Conservation (phyloP, 2,797 vertebrate genomes). For the Chelidonichthys spinosus region DNA sequence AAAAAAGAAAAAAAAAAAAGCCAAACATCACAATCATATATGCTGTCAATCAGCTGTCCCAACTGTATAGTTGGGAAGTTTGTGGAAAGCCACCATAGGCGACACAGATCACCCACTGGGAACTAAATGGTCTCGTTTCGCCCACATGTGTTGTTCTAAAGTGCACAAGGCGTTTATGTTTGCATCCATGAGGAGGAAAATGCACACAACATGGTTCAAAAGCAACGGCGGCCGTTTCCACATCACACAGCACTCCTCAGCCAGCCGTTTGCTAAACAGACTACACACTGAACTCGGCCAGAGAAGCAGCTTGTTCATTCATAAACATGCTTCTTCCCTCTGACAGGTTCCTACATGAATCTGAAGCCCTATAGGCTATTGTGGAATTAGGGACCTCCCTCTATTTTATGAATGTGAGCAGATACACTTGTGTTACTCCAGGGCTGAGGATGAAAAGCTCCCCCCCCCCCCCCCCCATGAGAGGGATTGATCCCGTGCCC, state of each 20-base stretch:
- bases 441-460: slow-evolving; percentile 51
- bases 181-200: slow-evolving; percentile 15
- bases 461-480: slow-evolving; percentile 42
- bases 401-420: slow-evolving; percentile 84
- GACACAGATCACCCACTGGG: slow-evolving; percentile 6
- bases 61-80: background rate
- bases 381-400: slow-evolving; percentile 85
- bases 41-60: slow-evolving; percentile 39
- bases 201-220: slow-evolving; percentile 13
- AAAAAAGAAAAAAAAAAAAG: slow-evolving; percentile 21
- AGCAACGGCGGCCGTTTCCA: slow-evolving; percentile 34
- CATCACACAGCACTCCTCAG: slow-evolving; percentile 36
- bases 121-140: background rate
- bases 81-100: slow-evolving; percentile 8
- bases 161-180: slow-evolving; percentile 7
- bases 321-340: slow-evolving; percentile 84
- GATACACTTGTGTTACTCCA: slow-evolving; percentile 75
- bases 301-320: slow-evolving; percentile 81
- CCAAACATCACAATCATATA: slow-evolving; percentile 46
- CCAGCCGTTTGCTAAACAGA: slow-evolving; percentile 44
- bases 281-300: slow-evolving; percentile 64
- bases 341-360: slow-evolving; percentile 86
- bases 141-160: slow-evolving; percentile 2
- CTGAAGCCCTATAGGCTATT: slow-evolving; percentile 86
- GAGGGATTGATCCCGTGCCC: slow-evolving; percentile 41